Evolutionary conservation across 2,797 vertebrate species (phyloP), one percentile per base, ranked within the genome.

Genomic region (Protonibea diacanthus): DNA sequence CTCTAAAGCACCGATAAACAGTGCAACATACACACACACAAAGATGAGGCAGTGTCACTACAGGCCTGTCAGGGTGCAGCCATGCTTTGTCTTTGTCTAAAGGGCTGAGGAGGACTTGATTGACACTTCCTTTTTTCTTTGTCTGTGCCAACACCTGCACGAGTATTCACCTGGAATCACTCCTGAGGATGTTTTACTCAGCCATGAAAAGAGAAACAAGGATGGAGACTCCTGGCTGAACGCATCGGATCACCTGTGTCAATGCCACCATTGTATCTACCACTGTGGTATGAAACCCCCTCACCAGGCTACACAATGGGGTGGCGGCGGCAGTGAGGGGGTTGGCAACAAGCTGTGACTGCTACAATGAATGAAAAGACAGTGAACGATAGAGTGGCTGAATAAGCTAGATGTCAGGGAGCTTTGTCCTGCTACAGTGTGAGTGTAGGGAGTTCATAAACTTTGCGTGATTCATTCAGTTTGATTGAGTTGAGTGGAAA

Each of bases 231-330:
- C 80, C 71, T 62, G 70, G 81, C 87, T 93, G 82, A 91, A 92
- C 29, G 68, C 87, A 76, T 86, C 25, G 13, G 88, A 93, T 94
- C 93, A 93, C 92, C 90, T 92, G 90, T 87, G 86, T 94, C 90
- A 94, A 94, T 93, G 92, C 90, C 74, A 76, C 92, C 87, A 92
- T 93, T 94, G 92, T 93, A 81, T 89, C 70, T 80, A 81, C 85
- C 89, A 70, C 77, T 11, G 61, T 69, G 68, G 73, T 82, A 74
- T 89, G 79, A 92, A 92, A 87, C 80, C 82, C 83, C 76, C 70
- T 79, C 67, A 61, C 84, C 78, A 58, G 84, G 81, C 83, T 82
- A 76, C 87, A 92, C 91, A 94, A 93, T 88, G 81, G 85, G 86
- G 75, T 64, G 21, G 77, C 38, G 51, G 80, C 62, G n/a, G 81